Conservation (phyloP, 2,797 vertebrate genomes). For the Epinephelus awoara region DNA sequence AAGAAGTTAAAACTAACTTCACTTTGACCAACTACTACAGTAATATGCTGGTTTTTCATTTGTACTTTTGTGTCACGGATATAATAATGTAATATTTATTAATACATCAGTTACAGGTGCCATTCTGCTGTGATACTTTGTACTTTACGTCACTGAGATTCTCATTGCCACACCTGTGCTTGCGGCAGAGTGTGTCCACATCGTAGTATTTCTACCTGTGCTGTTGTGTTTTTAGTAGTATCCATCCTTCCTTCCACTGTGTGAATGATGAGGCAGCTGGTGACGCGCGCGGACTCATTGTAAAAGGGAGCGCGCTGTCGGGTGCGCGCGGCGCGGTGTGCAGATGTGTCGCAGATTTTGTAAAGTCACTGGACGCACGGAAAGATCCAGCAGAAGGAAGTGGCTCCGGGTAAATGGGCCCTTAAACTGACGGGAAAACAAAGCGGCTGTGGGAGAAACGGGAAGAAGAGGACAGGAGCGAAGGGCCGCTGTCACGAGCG, state of each 20-base stretch:
- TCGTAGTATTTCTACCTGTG: background rate
- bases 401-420: conserved; percentile 46
- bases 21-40: too few species aligned
- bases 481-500: conserved; percentile 21
- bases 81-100: background rate
- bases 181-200: background rate
- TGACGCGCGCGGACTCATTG: conserved; percentile 66
- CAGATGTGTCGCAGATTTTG: conserved; percentile 92
- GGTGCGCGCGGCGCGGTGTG: conserved; percentile 81
- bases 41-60: background rate
- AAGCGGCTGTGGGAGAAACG: background rate
- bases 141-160: background rate
- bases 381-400: conserved; percentile 66
- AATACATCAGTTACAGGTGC: background rate
- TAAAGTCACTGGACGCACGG: conserved; percentile 84
- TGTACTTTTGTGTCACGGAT: background rate
- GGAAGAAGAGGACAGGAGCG: conserved; percentile 1
- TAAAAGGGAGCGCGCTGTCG: conserved; percentile 65
- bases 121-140: background rate
- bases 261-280: conserved; percentile 52
- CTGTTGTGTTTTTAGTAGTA: background rate
- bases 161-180: background rate
- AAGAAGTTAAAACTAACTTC: too few species aligned
- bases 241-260: background rate
- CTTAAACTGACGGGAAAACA: conserved; percentile 51